Percentiles rank a stretch among this genome's conserved stretches.
Evolutionary conservation across 2,888 invertebrate genomes (phyloP).

Genomic region (Drosophila rellima): DNA sequence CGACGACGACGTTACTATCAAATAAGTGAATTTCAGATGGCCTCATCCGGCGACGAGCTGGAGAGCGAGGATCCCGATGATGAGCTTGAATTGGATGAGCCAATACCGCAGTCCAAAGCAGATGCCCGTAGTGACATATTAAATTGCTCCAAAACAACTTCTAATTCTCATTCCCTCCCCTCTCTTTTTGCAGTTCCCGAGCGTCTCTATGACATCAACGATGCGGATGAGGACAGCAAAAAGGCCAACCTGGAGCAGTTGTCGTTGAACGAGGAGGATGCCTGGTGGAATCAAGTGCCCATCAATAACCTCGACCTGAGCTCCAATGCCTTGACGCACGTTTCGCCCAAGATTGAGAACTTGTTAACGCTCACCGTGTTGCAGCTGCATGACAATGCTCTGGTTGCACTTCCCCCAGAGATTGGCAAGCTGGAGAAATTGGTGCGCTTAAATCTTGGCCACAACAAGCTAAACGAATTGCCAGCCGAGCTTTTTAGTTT

Average conservation of each 20-base stretch:
- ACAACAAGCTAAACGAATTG: slow-evolving; percentile 89
- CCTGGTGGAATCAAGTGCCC: slow-evolving; percentile 95
- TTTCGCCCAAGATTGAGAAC: slow-evolving; percentile 89
- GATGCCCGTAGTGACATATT: slow-evolving; percentile 49
- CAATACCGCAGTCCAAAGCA: slow-evolving; percentile 23
- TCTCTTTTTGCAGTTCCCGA: slow-evolving; percentile 88
- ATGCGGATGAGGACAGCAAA: slow-evolving; percentile 88
- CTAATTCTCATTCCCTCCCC: slow-evolving; percentile 6
- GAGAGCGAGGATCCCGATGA: slow-evolving; percentile 80
- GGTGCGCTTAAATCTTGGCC: slow-evolving; percentile 89
- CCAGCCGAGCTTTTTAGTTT: slow-evolving; percentile 90
- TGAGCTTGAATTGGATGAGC: slow-evolving; percentile 68
- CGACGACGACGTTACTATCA: slow-evolving; percentile 80
- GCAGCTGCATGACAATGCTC: slow-evolving; percentile 94
- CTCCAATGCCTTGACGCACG: slow-evolving; percentile 89
- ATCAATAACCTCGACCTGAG: slow-evolving; percentile 92
- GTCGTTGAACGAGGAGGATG: slow-evolving; percentile 87
- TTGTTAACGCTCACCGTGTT: slow-evolving; percentile 90
- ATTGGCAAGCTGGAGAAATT: slow-evolving; percentile 90
- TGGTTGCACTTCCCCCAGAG: slow-evolving; percentile 90
- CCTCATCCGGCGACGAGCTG: slow-evolving; percentile 76
- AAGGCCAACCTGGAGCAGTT: slow-evolving; percentile 87
- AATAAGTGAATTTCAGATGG: slow-evolving; percentile 82
- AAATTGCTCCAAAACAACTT: not conserved
- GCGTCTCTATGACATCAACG: slow-evolving; percentile 91